These are phyloP conservation scores for Ridgeia piscesae DNA, from an alignment of 1,140 invertebrate genomes.

Conservation along the genomic window DNA sequence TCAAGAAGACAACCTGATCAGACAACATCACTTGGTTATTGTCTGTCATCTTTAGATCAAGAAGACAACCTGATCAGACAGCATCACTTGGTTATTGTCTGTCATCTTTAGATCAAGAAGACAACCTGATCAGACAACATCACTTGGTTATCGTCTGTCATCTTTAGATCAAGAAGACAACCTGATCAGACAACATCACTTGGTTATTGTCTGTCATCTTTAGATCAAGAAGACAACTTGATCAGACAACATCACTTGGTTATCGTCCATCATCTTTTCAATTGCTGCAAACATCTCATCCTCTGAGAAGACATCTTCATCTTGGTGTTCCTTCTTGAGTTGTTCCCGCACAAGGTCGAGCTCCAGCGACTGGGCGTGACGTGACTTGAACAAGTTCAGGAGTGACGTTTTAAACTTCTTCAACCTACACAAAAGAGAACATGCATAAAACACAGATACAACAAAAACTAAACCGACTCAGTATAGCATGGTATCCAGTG, in stretches of 20 bases:
- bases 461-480: too few relatives aligned
- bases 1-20: too few relatives aligned
- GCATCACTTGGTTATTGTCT: slow-evolving; percentile 87
- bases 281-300: slow-evolving; percentile 79
- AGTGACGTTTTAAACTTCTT: slow-evolving; percentile 54
- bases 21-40: too few relatives aligned
- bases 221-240: slow-evolving; percentile 71
- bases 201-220: slow-evolving; percentile 80
- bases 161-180: slow-evolving; percentile 66
- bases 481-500: too few relatives aligned
- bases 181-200: slow-evolving; percentile 85
- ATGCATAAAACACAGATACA: background rate
- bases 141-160: slow-evolving; percentile 84
- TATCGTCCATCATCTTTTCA: slow-evolving; percentile 80
- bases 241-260: slow-evolving; percentile 89
- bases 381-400: slow-evolving; percentile 56
- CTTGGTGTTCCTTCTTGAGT: slow-evolving; percentile 43
- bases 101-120: slow-evolving; percentile 61
- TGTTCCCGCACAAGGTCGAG: slow-evolving; percentile 46
- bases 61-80: slow-evolving; percentile 82
- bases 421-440: slow-evolving; percentile 34
- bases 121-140: slow-evolving; percentile 89
- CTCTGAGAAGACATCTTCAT: slow-evolving; percentile 64
- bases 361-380: slow-evolving; percentile 56
- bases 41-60: slow-evolving; percentile 21